These are phyloP conservation scores for Catharus minimus DNA, from an alignment of 2,113 vertebrate genomes.

Conservation along the genomic window DNA sequence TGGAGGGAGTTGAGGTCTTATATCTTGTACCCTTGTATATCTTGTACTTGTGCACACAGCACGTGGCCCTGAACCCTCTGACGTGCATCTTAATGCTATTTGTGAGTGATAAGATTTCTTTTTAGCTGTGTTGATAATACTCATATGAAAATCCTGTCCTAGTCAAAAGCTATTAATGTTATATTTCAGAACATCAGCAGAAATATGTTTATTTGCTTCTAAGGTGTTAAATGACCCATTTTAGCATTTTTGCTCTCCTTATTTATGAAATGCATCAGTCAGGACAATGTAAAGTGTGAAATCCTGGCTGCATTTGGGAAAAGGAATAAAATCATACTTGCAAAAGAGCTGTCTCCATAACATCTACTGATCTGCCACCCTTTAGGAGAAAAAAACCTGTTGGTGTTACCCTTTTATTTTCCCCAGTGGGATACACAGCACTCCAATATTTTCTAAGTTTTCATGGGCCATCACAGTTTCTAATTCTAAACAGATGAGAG, in stretches of 20 bases:
- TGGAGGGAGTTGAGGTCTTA: not conserved
- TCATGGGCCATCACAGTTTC: not conserved
- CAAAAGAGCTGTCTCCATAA: not conserved
- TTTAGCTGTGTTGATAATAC: not conserved
- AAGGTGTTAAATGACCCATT: not conserved
- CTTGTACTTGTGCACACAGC: not conserved
- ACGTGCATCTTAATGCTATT: not conserved
- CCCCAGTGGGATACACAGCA: not conserved
- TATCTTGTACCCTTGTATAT: not conserved
- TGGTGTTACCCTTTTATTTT: not conserved
- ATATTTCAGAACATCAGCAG: not conserved
- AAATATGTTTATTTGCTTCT: not conserved
- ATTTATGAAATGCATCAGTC: not conserved
- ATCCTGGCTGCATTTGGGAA: not conserved
- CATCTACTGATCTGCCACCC: not conserved
- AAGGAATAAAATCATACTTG: not conserved
- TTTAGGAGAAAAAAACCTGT: not conserved
- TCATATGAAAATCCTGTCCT: not conserved
- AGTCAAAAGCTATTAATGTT: conserved; percentile 8
- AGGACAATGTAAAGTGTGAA: not conserved
- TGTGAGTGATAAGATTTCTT: conserved; percentile 22
- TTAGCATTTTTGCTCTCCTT: not conserved
- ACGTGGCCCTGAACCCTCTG: not conserved
- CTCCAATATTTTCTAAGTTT: not conserved
- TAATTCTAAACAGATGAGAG: not conserved